These are phyloP conservation scores for Zophobas atratus DNA, from an alignment of 1,140 invertebrate species.

Conservation along the genomic window DNA sequence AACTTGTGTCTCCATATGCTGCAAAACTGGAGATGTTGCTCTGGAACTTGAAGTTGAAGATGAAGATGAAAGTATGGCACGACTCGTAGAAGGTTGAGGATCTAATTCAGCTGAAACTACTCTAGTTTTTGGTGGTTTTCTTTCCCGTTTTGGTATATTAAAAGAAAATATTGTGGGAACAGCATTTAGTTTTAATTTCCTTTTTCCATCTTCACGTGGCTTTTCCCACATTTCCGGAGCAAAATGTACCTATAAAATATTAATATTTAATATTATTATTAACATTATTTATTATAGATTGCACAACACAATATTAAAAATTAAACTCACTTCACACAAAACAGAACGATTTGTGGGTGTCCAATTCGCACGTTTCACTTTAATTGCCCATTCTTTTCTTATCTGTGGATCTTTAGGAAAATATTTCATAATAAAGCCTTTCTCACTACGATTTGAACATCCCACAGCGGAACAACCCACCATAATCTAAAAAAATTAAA, in stretches of 20 bases:
- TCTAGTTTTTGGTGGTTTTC: neutral
- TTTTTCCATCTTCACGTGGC: slow-evolving; percentile 45
- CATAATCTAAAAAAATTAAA: too few species aligned
- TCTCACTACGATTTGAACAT: slow-evolving; percentile 36
- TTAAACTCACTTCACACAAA: slow-evolving; percentile 48
- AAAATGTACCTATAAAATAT: slow-evolving; percentile 51
- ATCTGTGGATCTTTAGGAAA: slow-evolving; percentile 46
- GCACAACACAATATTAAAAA: too few species aligned
- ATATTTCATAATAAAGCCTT: slow-evolving; percentile 48
- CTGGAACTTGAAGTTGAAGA: too few species aligned
- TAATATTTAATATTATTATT: too few species aligned
- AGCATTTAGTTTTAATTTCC: slow-evolving; percentile 45
- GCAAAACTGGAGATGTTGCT: too few species aligned
- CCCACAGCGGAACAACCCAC: slow-evolving; percentile 26
- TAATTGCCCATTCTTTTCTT: slow-evolving; percentile 45
- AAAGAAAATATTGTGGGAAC: slow-evolving; percentile 51
- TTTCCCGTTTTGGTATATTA: neutral
- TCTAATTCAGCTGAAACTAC: neutral
- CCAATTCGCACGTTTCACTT: slow-evolving; percentile 47
- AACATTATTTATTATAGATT: too few species aligned
- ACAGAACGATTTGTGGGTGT: slow-evolving; percentile 40
- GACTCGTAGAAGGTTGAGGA: neutral
- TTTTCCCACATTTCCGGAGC: slow-evolving; percentile 53
- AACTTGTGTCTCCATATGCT: too few species aligned
- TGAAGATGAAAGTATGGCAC: too few species aligned